Evolutionary conservation across 1,140 invertebrate genomes (phyloP).

Genomic region (Ladona fulva): DNA sequence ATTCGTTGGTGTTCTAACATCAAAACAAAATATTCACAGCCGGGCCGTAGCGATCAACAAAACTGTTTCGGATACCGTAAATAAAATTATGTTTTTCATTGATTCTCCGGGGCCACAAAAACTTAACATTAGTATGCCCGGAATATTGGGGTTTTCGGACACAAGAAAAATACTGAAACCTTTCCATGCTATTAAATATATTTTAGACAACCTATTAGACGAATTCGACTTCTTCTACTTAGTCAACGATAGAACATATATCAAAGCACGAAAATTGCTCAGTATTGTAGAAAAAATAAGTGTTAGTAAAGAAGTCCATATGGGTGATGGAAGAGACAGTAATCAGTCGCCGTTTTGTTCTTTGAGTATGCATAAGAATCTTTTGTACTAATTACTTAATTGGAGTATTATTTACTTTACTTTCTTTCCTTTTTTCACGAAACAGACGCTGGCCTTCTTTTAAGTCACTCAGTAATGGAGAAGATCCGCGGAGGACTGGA

Average conservation of each 20-base stretch:
- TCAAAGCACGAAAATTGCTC: constrained; percentile 61
- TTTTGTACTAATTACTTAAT: not conserved
- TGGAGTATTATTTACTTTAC: constrained; percentile 3
- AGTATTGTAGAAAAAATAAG: constrained; percentile 65
- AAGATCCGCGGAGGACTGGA: constrained; percentile 64
- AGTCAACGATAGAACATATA: constrained; percentile 67
- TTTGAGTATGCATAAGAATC: constrained; percentile 41
- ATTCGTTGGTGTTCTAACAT: constrained; percentile 75
- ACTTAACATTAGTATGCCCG: constrained; percentile 55
- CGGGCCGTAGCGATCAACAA: constrained; percentile 68
- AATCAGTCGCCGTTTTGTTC: constrained; percentile 50
- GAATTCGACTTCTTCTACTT: constrained; percentile 88
- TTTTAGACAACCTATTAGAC: constrained; percentile 77
- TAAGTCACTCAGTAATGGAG: constrained; percentile 66
- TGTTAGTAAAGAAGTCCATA: constrained; percentile 69
- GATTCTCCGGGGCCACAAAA: constrained; percentile 55
- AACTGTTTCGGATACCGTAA: constrained; percentile 65
- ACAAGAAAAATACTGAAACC: constrained; percentile 60
- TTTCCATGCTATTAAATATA: constrained; percentile 80
- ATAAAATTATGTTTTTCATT: constrained; percentile 68
- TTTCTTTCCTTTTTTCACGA: constrained; percentile 22
- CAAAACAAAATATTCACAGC: constrained; percentile 55
- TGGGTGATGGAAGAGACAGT: constrained; percentile 43
- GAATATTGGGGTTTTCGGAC: constrained; percentile 73
- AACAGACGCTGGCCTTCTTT: constrained; percentile 60